A percentile compares a stretch with the other conserved stretches of the same genome.
phyloP scores from a whole-genome alignment of 2,797 vertebrate species.

The Tamandua tetradactyla region DNA sequence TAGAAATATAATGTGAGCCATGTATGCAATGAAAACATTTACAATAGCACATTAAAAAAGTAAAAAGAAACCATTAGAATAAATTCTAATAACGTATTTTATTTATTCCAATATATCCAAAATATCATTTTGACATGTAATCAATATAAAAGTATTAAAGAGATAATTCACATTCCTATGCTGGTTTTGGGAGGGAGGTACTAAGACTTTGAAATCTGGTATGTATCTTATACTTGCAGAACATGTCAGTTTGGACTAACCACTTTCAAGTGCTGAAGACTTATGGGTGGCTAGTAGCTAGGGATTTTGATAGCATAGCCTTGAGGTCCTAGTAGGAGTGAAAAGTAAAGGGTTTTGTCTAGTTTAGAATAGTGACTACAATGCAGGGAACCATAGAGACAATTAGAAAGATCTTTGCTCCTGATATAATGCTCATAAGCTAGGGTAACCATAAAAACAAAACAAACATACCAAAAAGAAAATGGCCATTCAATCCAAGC shows the following conservation, averaged over 20 bases:
- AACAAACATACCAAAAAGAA: not conserved
- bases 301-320: not conserved
- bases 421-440: not conserved
- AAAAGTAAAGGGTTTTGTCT: not conserved
- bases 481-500: not conserved
- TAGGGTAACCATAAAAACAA: not conserved
- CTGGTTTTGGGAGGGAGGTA: not conserved
- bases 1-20: not conserved
- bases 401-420: not conserved
- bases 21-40: not conserved
- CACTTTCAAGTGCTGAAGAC: not conserved
- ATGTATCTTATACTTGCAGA: not conserved
- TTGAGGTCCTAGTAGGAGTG: not conserved
- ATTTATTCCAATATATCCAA: conserved; percentile 50
- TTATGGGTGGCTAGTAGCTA: not conserved
- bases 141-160: conserved; percentile 8
- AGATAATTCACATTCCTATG: not conserved
- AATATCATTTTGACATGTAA: conserved; percentile 11
- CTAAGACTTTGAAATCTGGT: not conserved
- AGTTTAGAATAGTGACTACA: not conserved
- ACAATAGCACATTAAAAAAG: conserved; percentile 16
- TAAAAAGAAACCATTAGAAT: not conserved
- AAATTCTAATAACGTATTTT: conserved; percentile 45
- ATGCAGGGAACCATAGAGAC: not conserved
- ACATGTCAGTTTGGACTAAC: not conserved